Evolutionary conservation across 2,888 invertebrate genomes (phyloP).

Genomic region (Morpho deidamia): DNA sequence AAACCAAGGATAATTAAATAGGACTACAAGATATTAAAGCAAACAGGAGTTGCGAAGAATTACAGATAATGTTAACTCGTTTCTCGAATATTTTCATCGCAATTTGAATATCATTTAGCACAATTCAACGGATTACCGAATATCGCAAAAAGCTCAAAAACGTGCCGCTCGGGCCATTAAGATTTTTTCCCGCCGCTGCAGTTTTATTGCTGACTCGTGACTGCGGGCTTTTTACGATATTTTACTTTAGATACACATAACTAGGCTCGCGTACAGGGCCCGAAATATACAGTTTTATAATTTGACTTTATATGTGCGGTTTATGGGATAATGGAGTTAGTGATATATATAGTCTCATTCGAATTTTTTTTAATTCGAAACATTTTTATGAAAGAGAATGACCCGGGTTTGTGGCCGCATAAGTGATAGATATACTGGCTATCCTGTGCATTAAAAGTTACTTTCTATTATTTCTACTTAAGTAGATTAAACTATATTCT

Average conservation of each 20-base stretch:
- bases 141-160: slow-evolving; percentile 7
- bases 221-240: slow-evolving; percentile 6
- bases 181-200: slow-evolving; percentile 10
- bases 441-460: no score
- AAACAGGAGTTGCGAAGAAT: neutral
- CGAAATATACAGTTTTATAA: no score
- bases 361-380: no score
- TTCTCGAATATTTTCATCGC: neutral
- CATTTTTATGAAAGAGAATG: no score
- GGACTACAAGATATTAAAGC: neutral
- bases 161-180: slow-evolving; percentile 9
- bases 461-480: no score
- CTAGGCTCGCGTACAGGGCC: no score
- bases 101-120: slow-evolving; percentile 15
- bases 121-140: slow-evolving; percentile 16
- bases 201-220: slow-evolving; percentile 12
- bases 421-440: no score
- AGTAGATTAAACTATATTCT: no score
- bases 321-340: no score
- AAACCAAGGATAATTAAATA: neutral
- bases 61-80: neutral
- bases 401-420: no score
- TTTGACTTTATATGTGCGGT: no score
- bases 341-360: no score
- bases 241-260: neutral